Evolutionary conservation across 2,113 vertebrate genomes (phyloP).

Genomic region (Dascyllus trimaculatus): DNA sequence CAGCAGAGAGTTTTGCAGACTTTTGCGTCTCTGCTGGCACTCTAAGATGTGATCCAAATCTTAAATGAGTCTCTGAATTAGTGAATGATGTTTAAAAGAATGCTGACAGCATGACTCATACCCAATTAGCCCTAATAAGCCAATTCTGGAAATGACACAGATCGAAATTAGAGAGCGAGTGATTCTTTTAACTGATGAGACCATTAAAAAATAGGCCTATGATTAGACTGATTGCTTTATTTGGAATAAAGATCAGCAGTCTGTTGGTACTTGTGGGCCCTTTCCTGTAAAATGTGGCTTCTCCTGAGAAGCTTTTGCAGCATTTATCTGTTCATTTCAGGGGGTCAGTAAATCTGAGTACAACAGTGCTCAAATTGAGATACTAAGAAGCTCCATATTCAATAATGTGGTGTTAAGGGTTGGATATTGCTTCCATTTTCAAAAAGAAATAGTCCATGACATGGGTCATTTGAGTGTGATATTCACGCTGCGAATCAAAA

Average conservation of each 20-base stretch:
- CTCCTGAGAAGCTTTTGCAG: not conserved
- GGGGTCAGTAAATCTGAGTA: not conserved
- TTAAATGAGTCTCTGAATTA: constrained; percentile 15
- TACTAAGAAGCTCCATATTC: not conserved
- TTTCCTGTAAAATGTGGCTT: not conserved
- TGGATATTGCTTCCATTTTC: not conserved
- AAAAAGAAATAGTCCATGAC: not conserved
- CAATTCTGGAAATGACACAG: constrained; percentile 15
- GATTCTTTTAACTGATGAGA: constrained; percentile 13
- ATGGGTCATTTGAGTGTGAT: not conserved
- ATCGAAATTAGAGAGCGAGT: constrained; percentile 20
- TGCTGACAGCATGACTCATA: constrained; percentile 12
- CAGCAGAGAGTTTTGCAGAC: not conserved
- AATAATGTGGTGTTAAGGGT: not conserved
- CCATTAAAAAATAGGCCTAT: constrained; percentile 1
- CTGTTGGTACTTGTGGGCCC: not conserved
- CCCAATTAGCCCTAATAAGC: not conserved
- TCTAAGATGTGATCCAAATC: constrained; percentile 26
- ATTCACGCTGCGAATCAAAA: not conserved
- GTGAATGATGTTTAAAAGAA: constrained; percentile 14
- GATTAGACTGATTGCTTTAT: constrained; percentile 14
- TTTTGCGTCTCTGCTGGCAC: not conserved
- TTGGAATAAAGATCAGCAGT: not conserved
- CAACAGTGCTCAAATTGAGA: not conserved
- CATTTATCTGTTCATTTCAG: not conserved